Evolutionary conservation across 1,140 invertebrate species (phyloP).

Genomic region (Bombus pascuorum): DNA sequence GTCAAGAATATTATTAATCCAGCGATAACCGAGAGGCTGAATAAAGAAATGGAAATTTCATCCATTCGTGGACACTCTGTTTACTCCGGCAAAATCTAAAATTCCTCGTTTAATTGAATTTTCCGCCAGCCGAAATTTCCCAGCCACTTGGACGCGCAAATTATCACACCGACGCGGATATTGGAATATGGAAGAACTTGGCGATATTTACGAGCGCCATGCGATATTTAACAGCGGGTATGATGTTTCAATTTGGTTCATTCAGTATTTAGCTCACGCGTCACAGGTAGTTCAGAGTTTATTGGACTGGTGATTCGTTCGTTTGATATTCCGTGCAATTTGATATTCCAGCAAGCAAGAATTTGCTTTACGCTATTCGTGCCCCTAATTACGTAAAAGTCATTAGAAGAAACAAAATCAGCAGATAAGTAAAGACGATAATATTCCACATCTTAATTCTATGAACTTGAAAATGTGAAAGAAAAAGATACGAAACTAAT

Average conservation of each 20-base stretch:
- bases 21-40: no score
- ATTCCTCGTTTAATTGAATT: background rate
- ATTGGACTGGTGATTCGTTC: background rate
- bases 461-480: no score
- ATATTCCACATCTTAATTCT: no score
- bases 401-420: background rate
- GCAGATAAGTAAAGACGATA: background rate
- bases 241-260: background rate
- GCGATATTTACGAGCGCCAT: background rate
- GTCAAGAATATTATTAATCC: no score
- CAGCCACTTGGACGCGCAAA: no score
- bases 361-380: no score
- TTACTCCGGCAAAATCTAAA: background rate
- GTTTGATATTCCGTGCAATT: background rate
- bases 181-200: background rate
- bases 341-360: background rate
- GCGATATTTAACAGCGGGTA: background rate
- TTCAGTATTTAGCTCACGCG: slow-evolving; percentile 27
- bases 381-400: no score
- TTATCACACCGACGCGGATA: no score
- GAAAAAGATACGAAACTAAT: no score
- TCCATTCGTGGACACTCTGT: no score
- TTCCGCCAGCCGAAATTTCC: background rate
- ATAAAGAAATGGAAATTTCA: no score
- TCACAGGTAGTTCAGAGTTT: background rate